These are phyloP conservation scores for Cyprinodon diabolis DNA, from an alignment of 2,797 vertebrate genomes.

Conservation along the genomic window DNA sequence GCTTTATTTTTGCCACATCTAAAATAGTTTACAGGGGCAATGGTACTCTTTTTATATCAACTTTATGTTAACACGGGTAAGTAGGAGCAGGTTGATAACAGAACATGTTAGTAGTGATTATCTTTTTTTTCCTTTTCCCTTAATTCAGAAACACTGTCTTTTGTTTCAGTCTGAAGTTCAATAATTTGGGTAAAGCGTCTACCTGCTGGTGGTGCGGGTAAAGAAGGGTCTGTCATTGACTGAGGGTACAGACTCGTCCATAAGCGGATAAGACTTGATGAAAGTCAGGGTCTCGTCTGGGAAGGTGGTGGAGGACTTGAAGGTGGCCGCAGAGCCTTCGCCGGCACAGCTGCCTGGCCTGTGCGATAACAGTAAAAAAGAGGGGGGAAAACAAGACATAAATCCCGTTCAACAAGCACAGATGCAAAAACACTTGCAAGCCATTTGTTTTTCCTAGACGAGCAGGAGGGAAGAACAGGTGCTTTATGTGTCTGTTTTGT, in stretches of 20 bases:
- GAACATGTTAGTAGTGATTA: neutral
- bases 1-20: neutral
- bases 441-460: slow-evolving; percentile 41
- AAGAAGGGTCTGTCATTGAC: slow-evolving; percentile 88
- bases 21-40: neutral
- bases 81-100: neutral
- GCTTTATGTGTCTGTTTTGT: slow-evolving; percentile 28
- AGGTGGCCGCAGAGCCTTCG: slow-evolving; percentile 77
- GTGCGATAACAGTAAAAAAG: neutral
- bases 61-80: neutral
- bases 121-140: neutral
- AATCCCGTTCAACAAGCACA: slow-evolving; percentile 23
- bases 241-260: slow-evolving; percentile 88
- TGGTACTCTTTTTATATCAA: neutral
- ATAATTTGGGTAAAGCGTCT: neutral
- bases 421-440: slow-evolving; percentile 51
- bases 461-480: slow-evolving; percentile 51
- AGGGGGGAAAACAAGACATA: slow-evolving; percentile 7
- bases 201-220: slow-evolving; percentile 92
- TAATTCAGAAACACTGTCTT: neutral
- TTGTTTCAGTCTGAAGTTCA: neutral
- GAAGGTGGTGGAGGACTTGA: slow-evolving; percentile 87
- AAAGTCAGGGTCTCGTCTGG: slow-evolving; percentile 91
- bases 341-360: slow-evolving; percentile 93
- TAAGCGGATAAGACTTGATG: slow-evolving; percentile 93